phyloP scores from a whole-genome alignment of 92 coral and sea anemone genomes.

The Porites evermanni region DNA sequence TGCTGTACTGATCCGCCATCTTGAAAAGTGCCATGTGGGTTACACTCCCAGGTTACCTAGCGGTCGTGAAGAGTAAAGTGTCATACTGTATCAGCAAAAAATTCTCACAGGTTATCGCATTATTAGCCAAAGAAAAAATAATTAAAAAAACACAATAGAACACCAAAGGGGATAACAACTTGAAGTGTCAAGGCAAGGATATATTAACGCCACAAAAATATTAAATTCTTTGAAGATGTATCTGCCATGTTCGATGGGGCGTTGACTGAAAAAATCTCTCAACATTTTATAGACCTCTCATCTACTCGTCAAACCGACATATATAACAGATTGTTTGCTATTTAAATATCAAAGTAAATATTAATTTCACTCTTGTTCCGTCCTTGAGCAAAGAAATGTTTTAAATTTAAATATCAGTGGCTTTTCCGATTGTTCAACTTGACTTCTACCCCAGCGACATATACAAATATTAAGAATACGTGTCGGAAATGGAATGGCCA shows the following conservation, averaged over 20 bases:
- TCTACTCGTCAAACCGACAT: neutral
- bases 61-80: constrained; percentile 40
- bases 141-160: neutral
- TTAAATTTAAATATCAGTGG: constrained; percentile 10
- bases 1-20: constrained; percentile 91
- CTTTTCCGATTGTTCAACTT: constrained; percentile 3
- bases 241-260: neutral
- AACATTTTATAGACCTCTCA: neutral
- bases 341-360: constrained; percentile 25
- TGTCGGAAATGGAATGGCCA: neutral
- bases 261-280: neutral
- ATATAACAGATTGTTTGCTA: constrained; percentile 30
- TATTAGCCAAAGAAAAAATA: neutral
- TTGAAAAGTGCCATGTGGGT: constrained; percentile 82
- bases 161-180: neutral
- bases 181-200: neutral
- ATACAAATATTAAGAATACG: neutral
- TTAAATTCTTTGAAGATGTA: neutral
- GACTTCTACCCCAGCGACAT: neutral
- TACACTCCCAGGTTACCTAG: constrained; percentile 47
- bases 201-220: neutral
- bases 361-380: constrained; percentile 29
- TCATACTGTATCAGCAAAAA: neutral
- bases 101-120: constrained; percentile 1
- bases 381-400: constrained; percentile 5